These are phyloP conservation scores for Oryzias javanicus DNA, from an alignment of 2,113 vertebrate species.

Conservation along the genomic window DNA sequence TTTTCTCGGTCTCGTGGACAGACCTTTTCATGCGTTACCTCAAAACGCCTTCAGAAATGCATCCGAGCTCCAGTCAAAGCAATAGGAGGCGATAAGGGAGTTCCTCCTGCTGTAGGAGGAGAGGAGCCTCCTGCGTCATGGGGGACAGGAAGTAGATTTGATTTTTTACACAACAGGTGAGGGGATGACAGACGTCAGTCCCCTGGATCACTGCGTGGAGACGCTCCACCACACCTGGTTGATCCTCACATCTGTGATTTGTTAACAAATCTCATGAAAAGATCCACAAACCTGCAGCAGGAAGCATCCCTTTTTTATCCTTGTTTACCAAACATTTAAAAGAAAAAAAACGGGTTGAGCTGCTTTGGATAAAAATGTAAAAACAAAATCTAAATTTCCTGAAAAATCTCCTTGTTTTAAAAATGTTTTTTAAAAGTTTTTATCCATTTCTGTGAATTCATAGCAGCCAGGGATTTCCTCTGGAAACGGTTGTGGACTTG, in stretches of 20 bases:
- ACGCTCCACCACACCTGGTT: slow-evolving; percentile 24
- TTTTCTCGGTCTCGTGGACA: slow-evolving; percentile 17
- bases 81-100: slow-evolving; percentile 26
- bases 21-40: slow-evolving; percentile 15
- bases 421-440: too few species aligned
- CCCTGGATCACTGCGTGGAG: slow-evolving; percentile 26
- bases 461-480: too few species aligned
- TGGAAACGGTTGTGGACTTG: too few species aligned
- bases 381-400: too few species aligned
- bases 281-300: not conserved
- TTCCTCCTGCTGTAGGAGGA: not conserved
- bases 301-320: not conserved
- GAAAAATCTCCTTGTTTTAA: too few species aligned
- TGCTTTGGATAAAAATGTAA: too few species aligned
- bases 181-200: slow-evolving; percentile 12
- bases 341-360: not conserved
- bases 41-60: slow-evolving; percentile 27
- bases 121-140: not conserved
- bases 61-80: slow-evolving; percentile 43
- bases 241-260: slow-evolving; percentile 4
- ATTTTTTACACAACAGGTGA: slow-evolving; percentile 15
- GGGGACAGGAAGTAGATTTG: slow-evolving; percentile 11
- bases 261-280: slow-evolving; percentile 35
- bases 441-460: too few species aligned
- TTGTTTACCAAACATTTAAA: not conserved